Base-by-base conservation (phyloP, 2,888 invertebrate genomes). In the Drosophila subquinaria region DNA sequence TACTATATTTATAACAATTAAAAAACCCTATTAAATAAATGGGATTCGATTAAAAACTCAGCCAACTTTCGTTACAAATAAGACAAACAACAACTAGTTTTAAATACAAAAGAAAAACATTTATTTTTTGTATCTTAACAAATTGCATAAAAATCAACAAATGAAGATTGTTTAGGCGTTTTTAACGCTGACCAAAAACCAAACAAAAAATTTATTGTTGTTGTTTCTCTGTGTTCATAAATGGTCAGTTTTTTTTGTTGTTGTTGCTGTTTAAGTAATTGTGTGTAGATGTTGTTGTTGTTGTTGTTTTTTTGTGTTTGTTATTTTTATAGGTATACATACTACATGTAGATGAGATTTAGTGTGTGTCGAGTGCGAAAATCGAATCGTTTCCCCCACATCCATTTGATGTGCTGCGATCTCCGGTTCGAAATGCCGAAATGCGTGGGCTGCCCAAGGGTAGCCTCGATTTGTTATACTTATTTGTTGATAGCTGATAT, bases 81-180 rank as follows among this genome's bases (percentile, higher is more conserved):
- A 36, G 17, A 57, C 8, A 48, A 36, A 47, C 23, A 38, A 59
- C 45, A 27, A 40, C 20, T 23, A 38, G 52, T 38, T 20, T 17
- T 20, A 52, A 27, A 38, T 13, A 27, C 20, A 53, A 48, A 15
- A 38, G 33, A 15, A 52, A 64, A 45, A 59, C 17, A 38, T 36
- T 20, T 36, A 27, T 56, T 17, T 17, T 17, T 17, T 64, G 42
- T 53, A 62, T 55, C 42, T 74, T 43, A 51, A 76, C 70, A 76
- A 69, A 79, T 78, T 79, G 75, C 69, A 51, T 23, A 59, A 55
- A 76, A 75, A 69, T 69, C 61, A 62, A 74, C 57, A 56, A 47
- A 56, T 3, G 13, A 61, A 61, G 55, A 43, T 69, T 79, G 79
- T 70, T 76, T 75, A 76, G 80, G 80, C 76, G 80, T 63, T 68